Conservation (phyloP, 1,140 invertebrate species). For the Leptinotarsa defecta region DNA sequence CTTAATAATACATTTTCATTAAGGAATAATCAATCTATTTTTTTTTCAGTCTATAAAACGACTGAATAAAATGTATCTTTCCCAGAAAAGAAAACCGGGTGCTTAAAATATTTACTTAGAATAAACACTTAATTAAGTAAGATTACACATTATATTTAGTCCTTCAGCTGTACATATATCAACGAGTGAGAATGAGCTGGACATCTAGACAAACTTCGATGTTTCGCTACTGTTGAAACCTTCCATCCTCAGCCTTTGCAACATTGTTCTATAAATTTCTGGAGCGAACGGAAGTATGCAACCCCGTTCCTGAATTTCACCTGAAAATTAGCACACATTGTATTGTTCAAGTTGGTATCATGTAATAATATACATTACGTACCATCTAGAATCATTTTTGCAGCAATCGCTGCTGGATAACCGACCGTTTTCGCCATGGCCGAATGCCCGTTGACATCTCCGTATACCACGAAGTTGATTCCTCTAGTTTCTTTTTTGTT, state of each 20-base stretch:
- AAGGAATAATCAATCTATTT: too few species aligned
- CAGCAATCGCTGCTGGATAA: conserved; percentile 92
- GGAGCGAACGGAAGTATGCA: conserved; percentile 86
- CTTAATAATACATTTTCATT: too few species aligned
- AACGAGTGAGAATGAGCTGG: too few species aligned
- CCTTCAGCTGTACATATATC: too few species aligned
- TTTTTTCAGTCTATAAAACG: too few species aligned
- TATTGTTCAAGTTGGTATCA: too few species aligned
- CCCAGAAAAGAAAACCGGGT: too few species aligned
- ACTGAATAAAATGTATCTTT: too few species aligned
- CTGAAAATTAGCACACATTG: conserved; percentile 59
- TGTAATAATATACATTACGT: conserved; percentile 41
- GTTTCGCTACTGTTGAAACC: conserved; percentile 82
- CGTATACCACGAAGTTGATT: conserved; percentile 93
- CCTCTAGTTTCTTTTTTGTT: conserved; percentile 80
- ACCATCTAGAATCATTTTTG: conserved; percentile 97
- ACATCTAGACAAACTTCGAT: conserved; percentile 56
- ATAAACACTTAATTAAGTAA: too few species aligned
- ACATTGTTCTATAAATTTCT: conserved; percentile 89
- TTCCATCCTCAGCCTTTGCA: conserved; percentile 82
- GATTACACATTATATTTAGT: too few species aligned
- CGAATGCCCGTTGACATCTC: conserved; percentile 82
- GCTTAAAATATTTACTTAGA: too few species aligned
- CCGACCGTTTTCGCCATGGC: conserved; percentile 99
- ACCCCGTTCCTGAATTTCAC: conserved; percentile 95